Evolutionary conservation across 2,797 vertebrate genomes (phyloP).

Genomic region (Sebastes aleutianus): DNA sequence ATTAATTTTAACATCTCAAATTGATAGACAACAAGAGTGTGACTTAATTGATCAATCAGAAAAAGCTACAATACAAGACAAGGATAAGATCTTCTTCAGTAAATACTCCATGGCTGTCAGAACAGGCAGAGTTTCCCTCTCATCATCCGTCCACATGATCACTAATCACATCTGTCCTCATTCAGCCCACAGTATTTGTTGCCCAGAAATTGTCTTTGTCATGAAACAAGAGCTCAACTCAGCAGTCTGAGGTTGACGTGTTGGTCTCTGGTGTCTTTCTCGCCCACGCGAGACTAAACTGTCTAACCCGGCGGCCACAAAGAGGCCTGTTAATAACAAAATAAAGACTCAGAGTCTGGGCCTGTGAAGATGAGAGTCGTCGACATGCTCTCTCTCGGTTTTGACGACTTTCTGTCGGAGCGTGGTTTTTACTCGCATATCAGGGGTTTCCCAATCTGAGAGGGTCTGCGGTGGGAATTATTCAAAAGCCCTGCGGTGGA

Average conservation of each 20-base stretch:
- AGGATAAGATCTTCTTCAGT: neutral
- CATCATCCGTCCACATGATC: conserved; percentile 6
- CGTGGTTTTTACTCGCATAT: conserved; percentile 33
- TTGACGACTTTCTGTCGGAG: conserved; percentile 14
- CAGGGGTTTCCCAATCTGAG: conserved; percentile 43
- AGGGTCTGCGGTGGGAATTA: conserved; percentile 48
- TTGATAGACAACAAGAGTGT: no score
- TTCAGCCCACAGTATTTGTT: neutral
- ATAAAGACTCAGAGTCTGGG: conserved; percentile 57
- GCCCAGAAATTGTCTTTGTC: conserved; percentile 52
- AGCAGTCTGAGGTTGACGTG: conserved; percentile 51
- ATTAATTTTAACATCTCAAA: neutral
- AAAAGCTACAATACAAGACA: neutral
- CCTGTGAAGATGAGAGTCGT: conserved; percentile 23
- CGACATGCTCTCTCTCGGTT: conserved; percentile 34
- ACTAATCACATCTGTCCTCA: conserved; percentile 44
- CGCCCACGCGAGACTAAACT: conserved; percentile 52
- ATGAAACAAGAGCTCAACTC: conserved; percentile 33
- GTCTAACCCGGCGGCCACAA: conserved; percentile 33
- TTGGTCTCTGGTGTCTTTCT: conserved; percentile 34
- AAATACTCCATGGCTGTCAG: neutral
- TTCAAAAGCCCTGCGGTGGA: conserved; percentile 39
- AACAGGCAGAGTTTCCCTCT: conserved; percentile 23
- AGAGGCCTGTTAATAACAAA: conserved; percentile 41
- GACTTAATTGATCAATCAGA: neutral